Conservation (phyloP, 2,888 invertebrate genomes). For the Leptopilina drosophilae region DNA sequence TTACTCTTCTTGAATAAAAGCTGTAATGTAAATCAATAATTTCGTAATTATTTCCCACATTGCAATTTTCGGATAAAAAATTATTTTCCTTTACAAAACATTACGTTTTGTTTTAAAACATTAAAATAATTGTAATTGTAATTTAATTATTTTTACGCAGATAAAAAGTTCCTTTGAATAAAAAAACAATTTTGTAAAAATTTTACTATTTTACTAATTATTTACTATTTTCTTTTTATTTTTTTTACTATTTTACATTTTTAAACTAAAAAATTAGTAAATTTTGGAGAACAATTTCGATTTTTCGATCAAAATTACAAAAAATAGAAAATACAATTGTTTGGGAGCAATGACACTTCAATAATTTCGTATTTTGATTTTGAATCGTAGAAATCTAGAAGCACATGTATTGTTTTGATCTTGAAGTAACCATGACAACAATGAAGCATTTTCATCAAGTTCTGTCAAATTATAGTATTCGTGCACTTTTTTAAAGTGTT, state of each 20-base stretch:
- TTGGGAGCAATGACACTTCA: not conserved
- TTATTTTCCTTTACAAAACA: not conserved
- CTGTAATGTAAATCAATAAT: not conserved
- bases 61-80: not conserved
- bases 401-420: not conserved
- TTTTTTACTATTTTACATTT: too few species aligned
- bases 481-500: conserved; percentile 1
- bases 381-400: too few species aligned
- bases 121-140: not conserved
- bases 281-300: too few species aligned
- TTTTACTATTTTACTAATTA: too few species aligned
- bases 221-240: too few species aligned
- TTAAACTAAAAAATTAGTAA: too few species aligned
- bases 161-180: not conserved
- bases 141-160: not conserved
- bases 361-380: not conserved
- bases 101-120: too few species aligned
- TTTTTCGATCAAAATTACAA: too few species aligned
- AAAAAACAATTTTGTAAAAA: too few species aligned
- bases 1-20: conserved; percentile 27
- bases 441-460: conserved; percentile 19
- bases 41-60: not conserved
- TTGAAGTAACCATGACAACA: conserved; percentile 17
- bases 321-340: not conserved
- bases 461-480: conserved; percentile 8